phyloP scores from a whole-genome alignment of 1,140 invertebrate genomes.

The Apis laboriosa region DNA sequence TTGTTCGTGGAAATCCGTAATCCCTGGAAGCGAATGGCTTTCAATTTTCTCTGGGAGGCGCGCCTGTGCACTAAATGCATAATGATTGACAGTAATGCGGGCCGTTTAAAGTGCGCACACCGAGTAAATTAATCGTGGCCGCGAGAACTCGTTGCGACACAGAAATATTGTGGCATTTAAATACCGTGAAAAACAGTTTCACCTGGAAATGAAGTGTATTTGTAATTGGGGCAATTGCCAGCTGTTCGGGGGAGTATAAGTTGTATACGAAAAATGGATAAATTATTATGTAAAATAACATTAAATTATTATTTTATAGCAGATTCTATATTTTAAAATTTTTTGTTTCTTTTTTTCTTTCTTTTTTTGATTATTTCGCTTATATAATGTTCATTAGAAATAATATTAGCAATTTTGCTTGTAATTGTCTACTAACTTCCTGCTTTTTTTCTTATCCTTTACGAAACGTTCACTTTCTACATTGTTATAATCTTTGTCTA shows the following conservation, averaged over 20 bases:
- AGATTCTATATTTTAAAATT: no score
- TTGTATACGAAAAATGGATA: no score
- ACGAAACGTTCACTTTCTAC: background rate
- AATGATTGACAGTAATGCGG: conserved; percentile 28
- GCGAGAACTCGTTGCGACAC: conserved; percentile 16
- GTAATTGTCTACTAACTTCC: background rate
- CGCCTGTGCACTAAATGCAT: background rate
- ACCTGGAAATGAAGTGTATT: conserved; percentile 6
- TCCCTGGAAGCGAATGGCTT: background rate
- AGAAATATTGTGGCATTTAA: conserved; percentile 37
- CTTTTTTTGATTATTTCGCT: no score
- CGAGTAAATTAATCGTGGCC: conserved; percentile 10
- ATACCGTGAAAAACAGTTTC: conserved; percentile 23
- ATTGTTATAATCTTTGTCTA: background rate
- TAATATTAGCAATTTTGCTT: background rate
- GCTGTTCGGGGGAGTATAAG: background rate
- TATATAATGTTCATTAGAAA: no score
- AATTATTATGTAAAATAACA: no score
- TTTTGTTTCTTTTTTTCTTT: no score
- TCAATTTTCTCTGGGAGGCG: conserved; percentile 15
- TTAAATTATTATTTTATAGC: no score
- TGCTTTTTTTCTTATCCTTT: background rate
- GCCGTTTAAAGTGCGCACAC: background rate
- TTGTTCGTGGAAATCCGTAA: background rate
- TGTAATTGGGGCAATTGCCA: background rate